Conservation (phyloP, 2,888 invertebrate species). For the Sialis fuliginosa region DNA sequence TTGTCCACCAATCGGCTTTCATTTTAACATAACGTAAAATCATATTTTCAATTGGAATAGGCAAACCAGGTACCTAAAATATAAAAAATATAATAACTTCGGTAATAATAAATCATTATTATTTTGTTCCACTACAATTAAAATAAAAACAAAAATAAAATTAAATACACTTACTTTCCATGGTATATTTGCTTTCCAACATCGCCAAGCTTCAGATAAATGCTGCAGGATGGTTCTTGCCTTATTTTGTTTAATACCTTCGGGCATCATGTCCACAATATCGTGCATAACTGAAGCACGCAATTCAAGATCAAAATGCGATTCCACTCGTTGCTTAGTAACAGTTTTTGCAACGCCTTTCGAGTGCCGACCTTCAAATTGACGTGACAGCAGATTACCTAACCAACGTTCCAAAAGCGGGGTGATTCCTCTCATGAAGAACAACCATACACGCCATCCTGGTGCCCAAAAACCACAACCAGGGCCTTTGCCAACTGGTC, state of each 20-base stretch:
- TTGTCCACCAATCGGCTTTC: slow-evolving; percentile 99
- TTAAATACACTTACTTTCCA: slow-evolving; percentile 63
- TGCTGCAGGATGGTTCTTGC: slow-evolving; percentile 97
- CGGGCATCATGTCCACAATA: slow-evolving; percentile 99
- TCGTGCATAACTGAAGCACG: slow-evolving; percentile 94
- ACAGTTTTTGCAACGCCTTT: slow-evolving; percentile 99
- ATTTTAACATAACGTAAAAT: slow-evolving; percentile 98
- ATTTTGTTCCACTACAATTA: not conserved
- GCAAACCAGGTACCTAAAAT: slow-evolving; percentile 77
- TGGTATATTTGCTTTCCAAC: slow-evolving; percentile 99
- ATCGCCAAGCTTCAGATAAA: slow-evolving; percentile 97
- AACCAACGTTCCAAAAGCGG: slow-evolving; percentile 96
- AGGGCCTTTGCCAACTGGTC: slow-evolving; percentile 95
- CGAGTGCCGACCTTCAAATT: slow-evolving; percentile 98
- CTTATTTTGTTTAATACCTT: slow-evolving; percentile 99
- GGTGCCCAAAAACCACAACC: slow-evolving; percentile 99
- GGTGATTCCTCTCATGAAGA: slow-evolving; percentile 98
- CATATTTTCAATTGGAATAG: slow-evolving; percentile 99
- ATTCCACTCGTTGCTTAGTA: slow-evolving; percentile 98
- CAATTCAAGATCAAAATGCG: slow-evolving; percentile 96
- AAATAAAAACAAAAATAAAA: not conserved
- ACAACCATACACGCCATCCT: slow-evolving; percentile 98
- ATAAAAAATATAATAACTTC: slow-evolving; percentile 1
- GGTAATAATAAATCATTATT: not conserved
- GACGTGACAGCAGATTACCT: slow-evolving; percentile 94